Conservation (phyloP, 2,113 vertebrate genomes). For the Lamprologus callipterus region DNA sequence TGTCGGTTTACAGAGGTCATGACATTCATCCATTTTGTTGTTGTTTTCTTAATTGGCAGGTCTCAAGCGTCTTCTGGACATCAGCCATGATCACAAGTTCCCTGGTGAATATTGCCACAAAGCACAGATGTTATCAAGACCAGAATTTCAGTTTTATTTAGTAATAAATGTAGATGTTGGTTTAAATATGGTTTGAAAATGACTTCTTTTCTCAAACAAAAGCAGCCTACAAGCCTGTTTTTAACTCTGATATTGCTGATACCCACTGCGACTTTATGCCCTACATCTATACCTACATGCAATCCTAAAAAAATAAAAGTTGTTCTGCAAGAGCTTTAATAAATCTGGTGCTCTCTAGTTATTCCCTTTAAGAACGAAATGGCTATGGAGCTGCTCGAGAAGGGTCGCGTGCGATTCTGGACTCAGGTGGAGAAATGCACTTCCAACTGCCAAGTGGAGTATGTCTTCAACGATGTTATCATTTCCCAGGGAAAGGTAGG, state of each 20-base stretch:
- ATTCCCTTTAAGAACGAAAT: constrained; percentile 84
- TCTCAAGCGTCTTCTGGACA: constrained; percentile 85
- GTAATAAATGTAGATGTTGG: background rate
- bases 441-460: constrained; percentile 81
- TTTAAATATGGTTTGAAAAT: background rate
- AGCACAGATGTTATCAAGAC: background rate
- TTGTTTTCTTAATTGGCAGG: constrained; percentile 67
- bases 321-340: background rate
- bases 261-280: background rate
- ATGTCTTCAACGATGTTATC: constrained; percentile 88
- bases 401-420: constrained; percentile 95
- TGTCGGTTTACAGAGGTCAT: background rate
- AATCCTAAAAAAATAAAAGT: background rate
- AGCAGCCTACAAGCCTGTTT: background rate
- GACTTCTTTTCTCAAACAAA: background rate
- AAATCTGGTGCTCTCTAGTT: constrained; percentile 63
- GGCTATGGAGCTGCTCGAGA: constrained; percentile 92
- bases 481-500: constrained; percentile 84
- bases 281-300: background rate
- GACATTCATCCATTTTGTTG: background rate
- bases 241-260: background rate
- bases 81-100: constrained; percentile 91
- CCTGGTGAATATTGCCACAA: constrained; percentile 78
- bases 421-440: constrained; percentile 87
- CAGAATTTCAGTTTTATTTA: background rate